phyloP scores from a whole-genome alignment of 2,113 vertebrate species.

The Bostrychus sinensis region DNA sequence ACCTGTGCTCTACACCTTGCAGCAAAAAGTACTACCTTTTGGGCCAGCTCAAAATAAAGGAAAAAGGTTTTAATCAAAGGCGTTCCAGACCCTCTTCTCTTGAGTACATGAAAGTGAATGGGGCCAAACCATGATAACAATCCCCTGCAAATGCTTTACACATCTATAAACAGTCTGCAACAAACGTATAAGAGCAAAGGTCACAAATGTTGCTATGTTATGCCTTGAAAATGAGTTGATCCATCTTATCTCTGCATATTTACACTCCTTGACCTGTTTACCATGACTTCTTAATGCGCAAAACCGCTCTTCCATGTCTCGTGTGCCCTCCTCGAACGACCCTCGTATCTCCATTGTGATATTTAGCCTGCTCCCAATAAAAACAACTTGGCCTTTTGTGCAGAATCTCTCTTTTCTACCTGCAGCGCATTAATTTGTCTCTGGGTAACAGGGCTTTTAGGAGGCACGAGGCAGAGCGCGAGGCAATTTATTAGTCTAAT shows the following conservation, averaged over 20 bases:
- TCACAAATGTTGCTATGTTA: neutral
- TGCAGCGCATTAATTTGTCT: constrained; percentile 80
- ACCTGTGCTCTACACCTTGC: too few relatives aligned
- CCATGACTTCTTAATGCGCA: constrained; percentile 18
- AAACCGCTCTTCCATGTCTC: constrained; percentile 30
- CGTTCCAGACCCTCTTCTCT: too few relatives aligned
- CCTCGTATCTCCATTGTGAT: constrained; percentile 42
- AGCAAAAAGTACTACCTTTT: too few relatives aligned
- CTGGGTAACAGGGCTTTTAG: constrained; percentile 63
- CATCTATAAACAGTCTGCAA: too few relatives aligned
- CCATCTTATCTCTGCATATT: neutral
- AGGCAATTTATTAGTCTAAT: constrained; percentile 77
- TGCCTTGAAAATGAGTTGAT: neutral
- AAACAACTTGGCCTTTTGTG: constrained; percentile 84
- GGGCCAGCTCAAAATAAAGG: too few relatives aligned
- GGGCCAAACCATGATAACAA: too few relatives aligned
- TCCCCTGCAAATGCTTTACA: too few relatives aligned
- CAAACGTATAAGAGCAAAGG: neutral
- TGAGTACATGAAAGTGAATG: too few relatives aligned
- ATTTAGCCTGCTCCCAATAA: constrained; percentile 83
- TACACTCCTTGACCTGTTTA: neutral
- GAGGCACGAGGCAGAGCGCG: constrained; percentile 53
- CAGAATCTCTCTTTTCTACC: constrained; percentile 84
- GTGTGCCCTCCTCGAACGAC: constrained; percentile 34
- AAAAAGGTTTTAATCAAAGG: too few relatives aligned